Conservation (phyloP, 2,888 invertebrate genomes). For the Sympetrum striolatum region DNA sequence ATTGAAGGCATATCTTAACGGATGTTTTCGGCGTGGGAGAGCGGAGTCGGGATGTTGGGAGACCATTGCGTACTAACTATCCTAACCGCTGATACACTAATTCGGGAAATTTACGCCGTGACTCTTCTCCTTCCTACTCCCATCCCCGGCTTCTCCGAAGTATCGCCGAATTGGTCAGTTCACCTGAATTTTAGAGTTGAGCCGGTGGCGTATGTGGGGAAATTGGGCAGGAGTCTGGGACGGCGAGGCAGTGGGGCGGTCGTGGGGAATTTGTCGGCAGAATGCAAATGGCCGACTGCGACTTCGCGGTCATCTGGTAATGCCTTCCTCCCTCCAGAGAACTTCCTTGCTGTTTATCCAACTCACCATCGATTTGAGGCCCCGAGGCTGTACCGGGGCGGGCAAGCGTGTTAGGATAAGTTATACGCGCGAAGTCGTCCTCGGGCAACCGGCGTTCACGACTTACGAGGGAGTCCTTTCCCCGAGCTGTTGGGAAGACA, state of each 20-base stretch:
- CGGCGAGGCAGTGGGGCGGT: background rate
- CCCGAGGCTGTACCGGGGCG: background rate
- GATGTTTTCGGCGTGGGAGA: background rate
- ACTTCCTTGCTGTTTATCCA: background rate
- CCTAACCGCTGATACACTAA: background rate
- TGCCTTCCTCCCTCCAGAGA: background rate
- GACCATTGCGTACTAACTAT: background rate
- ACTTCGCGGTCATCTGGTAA: slow-evolving; percentile 1
- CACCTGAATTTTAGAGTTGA: slow-evolving; percentile 6
- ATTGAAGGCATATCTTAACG: background rate
- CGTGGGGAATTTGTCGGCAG: background rate
- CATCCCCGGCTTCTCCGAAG: background rate
- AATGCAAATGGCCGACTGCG: slow-evolving; percentile 24
- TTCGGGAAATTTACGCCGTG: background rate
- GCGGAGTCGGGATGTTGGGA: background rate
- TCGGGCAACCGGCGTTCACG: background rate
- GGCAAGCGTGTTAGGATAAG: background rate
- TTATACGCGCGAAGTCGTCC: slow-evolving; percentile 1
- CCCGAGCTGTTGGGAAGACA: background rate
- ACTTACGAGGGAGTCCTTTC: slow-evolving; percentile 8
- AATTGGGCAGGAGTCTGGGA: background rate
- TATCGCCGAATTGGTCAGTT: slow-evolving; percentile 12
- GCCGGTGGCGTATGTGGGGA: background rate
- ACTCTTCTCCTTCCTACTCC: background rate
- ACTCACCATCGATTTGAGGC: background rate